Percentiles rank a stretch among this genome's conserved stretches.
Conservation (phyloP, 2,797 vertebrate species). For the Sparidentex hasta region DNA sequence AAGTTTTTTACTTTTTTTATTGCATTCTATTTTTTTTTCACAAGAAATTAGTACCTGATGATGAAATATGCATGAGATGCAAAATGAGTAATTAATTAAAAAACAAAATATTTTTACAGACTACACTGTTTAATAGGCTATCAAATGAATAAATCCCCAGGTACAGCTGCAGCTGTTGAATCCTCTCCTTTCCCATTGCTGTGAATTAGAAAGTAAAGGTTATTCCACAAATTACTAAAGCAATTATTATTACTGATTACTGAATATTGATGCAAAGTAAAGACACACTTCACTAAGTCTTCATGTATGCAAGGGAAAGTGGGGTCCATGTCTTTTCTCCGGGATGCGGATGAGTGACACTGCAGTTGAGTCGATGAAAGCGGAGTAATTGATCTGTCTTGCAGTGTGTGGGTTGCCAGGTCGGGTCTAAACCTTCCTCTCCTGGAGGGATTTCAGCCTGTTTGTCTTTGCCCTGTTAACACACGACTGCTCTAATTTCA, state of each 20-base stretch:
- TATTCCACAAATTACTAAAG: background rate
- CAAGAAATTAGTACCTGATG: background rate
- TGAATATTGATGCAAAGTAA: conserved; percentile 4
- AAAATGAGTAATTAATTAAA: background rate
- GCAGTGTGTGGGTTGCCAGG: conserved; percentile 39
- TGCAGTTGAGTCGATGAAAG: conserved; percentile 47
- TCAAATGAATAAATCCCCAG: background rate
- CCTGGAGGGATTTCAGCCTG: conserved; percentile 51
- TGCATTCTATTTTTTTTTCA: background rate
- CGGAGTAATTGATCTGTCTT: conserved; percentile 59
- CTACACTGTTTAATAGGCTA: background rate
- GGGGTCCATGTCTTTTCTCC: background rate
- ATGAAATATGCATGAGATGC: too few relatives aligned
- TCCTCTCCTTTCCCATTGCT: background rate
- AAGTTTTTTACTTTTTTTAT: background rate
- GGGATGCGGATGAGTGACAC: conserved; percentile 46
- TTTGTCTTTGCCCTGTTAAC: conserved; percentile 74
- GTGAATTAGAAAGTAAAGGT: conserved; percentile 9
- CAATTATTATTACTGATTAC: too few relatives aligned
- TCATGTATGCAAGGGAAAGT: background rate
- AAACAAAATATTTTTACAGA: background rate
- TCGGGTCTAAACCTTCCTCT: conserved; percentile 43
- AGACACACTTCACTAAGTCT: background rate
- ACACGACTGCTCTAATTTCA: conserved; percentile 72
- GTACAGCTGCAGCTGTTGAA: background rate